Evolutionary conservation across 2,888 invertebrate species (phyloP).

Genomic region (Ophion ellenae): DNA sequence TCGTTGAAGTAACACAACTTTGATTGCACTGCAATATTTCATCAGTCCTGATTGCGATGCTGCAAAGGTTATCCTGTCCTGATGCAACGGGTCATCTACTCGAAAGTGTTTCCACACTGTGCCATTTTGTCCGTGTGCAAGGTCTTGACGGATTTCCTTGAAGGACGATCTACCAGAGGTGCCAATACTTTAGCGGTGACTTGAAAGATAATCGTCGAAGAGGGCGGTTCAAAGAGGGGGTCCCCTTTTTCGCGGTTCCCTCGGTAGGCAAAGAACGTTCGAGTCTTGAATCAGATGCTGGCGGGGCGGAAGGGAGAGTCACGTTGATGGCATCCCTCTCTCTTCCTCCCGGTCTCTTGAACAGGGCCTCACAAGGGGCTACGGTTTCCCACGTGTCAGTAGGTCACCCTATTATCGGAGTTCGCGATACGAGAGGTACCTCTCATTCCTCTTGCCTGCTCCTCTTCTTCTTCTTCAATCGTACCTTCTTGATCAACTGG

Average conservation of each 20-base stretch:
- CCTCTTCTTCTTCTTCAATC: constrained; percentile 61
- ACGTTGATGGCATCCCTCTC: constrained; percentile 62
- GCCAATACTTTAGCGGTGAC: constrained; percentile 45
- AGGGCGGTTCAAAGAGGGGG: constrained; percentile 40
- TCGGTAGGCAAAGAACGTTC: constrained; percentile 33
- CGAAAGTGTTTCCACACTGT: constrained; percentile 1
- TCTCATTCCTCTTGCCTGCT: constrained; percentile 49
- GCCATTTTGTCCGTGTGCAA: not conserved
- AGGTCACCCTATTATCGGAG: constrained; percentile 71
- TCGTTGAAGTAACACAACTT: constrained; percentile 23
- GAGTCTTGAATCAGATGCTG: constrained; percentile 57
- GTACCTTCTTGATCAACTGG: constrained; percentile 4
- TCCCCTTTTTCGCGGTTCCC: constrained; percentile 31
- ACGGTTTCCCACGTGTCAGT: constrained; percentile 68
- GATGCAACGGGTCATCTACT: constrained; percentile 1
- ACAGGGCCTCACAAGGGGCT: constrained; percentile 37
- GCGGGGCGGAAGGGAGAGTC: constrained; percentile 55
- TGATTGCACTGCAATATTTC: constrained; percentile 25
- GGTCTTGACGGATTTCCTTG: constrained; percentile 54
- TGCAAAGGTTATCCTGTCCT: constrained; percentile 11
- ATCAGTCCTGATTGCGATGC: constrained; percentile 31
- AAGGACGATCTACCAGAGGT: constrained; percentile 34
- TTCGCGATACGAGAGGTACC: constrained; percentile 63
- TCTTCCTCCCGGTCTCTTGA: constrained; percentile 38
- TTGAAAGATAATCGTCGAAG: constrained; percentile 60